Evolutionary conservation across 2,113 vertebrate genomes (phyloP), one percentile per base, ranked within the genome.

Genomic region (Amphiprion ocellaris): DNA sequence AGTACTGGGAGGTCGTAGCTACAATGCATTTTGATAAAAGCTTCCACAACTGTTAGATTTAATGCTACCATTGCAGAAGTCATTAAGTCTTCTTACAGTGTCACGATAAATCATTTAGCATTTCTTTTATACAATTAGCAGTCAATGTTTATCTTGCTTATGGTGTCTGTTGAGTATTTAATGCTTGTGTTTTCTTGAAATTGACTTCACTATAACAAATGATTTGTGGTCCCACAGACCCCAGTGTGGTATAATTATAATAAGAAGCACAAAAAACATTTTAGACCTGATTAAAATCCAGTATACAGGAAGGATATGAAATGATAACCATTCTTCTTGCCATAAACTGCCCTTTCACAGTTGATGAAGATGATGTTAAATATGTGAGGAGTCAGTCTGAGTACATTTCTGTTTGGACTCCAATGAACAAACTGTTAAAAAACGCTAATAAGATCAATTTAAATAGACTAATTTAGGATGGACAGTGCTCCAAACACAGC

Each of bases 1-100:
- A 91, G 87, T 81, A 82, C 0, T 19, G 19, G 63, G 15, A 75
- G 50, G 79, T 72, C 74, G 50, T 2, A 66, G 67, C 19, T 37
- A 12, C 54, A 75, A 23, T 21, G 21, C 44, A 63, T 67, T 69
- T 15, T 60, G 39, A 86, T 28, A 64, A 82, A 85, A 87, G 78
- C 61, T 78, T 69, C 49, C 0, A 39, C 9, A 15, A 28, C 56
- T 5, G 23, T 54, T 64, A 6, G n/a, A 10, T 67, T 46, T 52
- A 66, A 61, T 30, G 41, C 50, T 74, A 15, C 5, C 37, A 16
- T 28, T 59, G 46, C 47, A 24, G 16, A 28, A 23, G n/a, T 12
- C 2, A 70, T 68, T 60, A 23, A 10, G n/a, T 28, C 47, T 39
- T 72, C 62, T 33, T 46, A 59, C 58, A 33, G 37, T 53, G 10